Evolutionary conservation across 2,113 vertebrate species (phyloP), one percentile per base, ranked within the genome.

Genomic region (Hemiscyllium ocellatum): DNA sequence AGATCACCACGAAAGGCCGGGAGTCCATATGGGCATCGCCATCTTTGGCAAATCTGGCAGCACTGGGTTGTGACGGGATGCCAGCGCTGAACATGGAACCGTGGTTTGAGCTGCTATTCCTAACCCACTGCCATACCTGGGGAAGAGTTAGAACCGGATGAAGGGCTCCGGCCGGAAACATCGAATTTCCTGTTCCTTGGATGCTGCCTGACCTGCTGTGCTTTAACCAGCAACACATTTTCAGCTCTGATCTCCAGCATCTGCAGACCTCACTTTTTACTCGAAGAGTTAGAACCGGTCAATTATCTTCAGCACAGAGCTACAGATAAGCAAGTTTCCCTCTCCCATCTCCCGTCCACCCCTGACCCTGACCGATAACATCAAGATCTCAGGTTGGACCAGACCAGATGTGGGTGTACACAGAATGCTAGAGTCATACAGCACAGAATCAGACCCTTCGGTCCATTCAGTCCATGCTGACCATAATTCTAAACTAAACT

Each of bases 61-160:
- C 83, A 29, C 95, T 91, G 96, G 97, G 1, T 96, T 95, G 13
- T 95, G 96, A 26, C 0, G 97, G 95, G 0, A 96, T 96, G 2
- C 97, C 97, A 0, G 96, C 97, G 70, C 97, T 97, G 96, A 98
- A 96, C 95, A 98, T 96, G 96, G 97, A 97, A 29, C 97, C 98
- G 0, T 97, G 97, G 72, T 98, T 98, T 95, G 97, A 97, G 61
- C 95, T 96, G 95, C 96, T 97, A 96, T 97, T 97, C 37, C 69
- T 80, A 96, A 98, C 97, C 98, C 98, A 98, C 96, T 97, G 97
- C 52, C 97, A 98, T 78, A 98, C 97, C 97, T 98, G 93, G 95
- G 2, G 19, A 95, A 56, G 24, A 37, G 85, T 29, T 47, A 80
- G n/a, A n/a, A n/a, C n/a, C n/a, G n/a, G n/a, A n/a, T n/a, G n/a